A percentile compares a stretch with the other conserved stretches of the same genome.
phyloP scores from a whole-genome alignment of 2,888 invertebrate genomes.

The Gymnoscelis rufifasciata region DNA sequence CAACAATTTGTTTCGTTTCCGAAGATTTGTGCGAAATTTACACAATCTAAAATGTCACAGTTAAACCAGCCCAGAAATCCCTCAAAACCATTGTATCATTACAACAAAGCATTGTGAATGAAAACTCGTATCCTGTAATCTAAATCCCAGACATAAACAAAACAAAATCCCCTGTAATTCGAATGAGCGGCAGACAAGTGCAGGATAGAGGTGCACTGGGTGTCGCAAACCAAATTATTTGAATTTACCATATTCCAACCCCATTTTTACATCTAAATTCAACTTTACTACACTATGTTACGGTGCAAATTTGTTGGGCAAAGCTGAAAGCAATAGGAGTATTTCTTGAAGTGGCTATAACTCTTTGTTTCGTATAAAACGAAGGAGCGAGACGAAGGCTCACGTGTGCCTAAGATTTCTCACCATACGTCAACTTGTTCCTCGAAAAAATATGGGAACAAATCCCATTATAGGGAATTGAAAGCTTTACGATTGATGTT shows the following conservation, averaged over 20 bases:
- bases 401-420: slow-evolving; percentile 33
- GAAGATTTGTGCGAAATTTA: too few species aligned
- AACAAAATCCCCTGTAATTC: slow-evolving; percentile 30
- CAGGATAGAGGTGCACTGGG: slow-evolving; percentile 34
- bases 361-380: slow-evolving; percentile 43
- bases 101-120: not conserved
- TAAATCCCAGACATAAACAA: slow-evolving; percentile 20
- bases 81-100: too few species aligned
- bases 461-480: slow-evolving; percentile 10
- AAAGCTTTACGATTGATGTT: slow-evolving; percentile 5
- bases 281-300: not conserved
- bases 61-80: too few species aligned
- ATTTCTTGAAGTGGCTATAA: slow-evolving; percentile 34
- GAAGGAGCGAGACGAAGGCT: slow-evolving; percentile 32
- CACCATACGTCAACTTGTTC: slow-evolving; percentile 29
- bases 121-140: slow-evolving; percentile 6
- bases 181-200: slow-evolving; percentile 29
- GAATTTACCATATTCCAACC: slow-evolving; percentile 22
- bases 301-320: slow-evolving; percentile 17
- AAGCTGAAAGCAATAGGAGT: slow-evolving; percentile 26
- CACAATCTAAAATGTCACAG: too few species aligned
- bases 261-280: not conserved
- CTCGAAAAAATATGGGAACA: slow-evolving; percentile 23
- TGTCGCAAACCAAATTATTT: slow-evolving; percentile 40
- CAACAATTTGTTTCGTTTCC: too few species aligned